Evolutionary conservation across 2,113 vertebrate species (phyloP), one percentile per base, ranked within the genome.

Genomic region (Paratilapia polleni): DNA sequence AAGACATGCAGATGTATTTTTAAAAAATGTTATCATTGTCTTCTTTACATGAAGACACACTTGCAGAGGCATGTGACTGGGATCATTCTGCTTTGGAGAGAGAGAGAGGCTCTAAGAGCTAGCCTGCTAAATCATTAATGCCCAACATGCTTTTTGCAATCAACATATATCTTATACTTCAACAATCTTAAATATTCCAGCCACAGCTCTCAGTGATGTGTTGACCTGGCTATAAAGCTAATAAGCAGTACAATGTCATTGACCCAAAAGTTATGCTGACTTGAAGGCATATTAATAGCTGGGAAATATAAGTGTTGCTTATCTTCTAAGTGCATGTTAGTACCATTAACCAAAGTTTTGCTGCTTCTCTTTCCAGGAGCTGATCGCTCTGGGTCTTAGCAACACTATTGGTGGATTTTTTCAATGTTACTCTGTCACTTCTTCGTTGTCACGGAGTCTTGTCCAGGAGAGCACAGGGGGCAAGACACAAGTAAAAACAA

Each of bases 401-500:
- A 98, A 99, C 93, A 83, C 95, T 13, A 11, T 98, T 0, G 97
- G 98, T 0, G 93, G 97, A n/a, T 94, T 97, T 85, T 99, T 99
- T 91, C 97, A 96, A 66, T 99, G 98, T 84, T 99, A 97, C 22
- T 94, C 96, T 3, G 96, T 98, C 84, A 97, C 97, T 76, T 97
- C 97, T 36, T 98, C 98, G 15, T 93, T 99, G 97, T 98, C 98
- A 0, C 97, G 98, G 43, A 98, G 97, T 75, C 94, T 99, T 58
- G 95, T 99, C 5, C 98, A 98, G 93, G 98, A 99, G 89, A 96
- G 94, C 91, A 96, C 98, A 0, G 98, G 98, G 4, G 97, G 98
- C 8, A 97, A 97, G 91, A 98, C 97, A 47, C 98, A 99, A 96
- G 98, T 99, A 93, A 91, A 75, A 57, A 74, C 24, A 14, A 63